Base-by-base conservation (phyloP, 2,797 vertebrate genomes). In the Rhincodon typus region DNA sequence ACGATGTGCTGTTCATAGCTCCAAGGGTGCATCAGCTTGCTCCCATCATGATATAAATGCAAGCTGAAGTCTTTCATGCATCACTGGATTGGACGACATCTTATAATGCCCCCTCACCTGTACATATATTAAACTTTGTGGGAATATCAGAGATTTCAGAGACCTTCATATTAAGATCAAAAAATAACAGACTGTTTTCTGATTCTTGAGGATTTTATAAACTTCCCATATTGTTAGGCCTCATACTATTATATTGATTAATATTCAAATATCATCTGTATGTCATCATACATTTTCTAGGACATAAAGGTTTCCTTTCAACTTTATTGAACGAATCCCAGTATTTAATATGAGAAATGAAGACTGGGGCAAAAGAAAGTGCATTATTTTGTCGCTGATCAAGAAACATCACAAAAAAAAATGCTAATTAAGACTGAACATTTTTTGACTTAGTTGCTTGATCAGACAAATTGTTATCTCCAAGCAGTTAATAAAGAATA, bases 231-330 rank as follows among this genome's bases (percentile, higher is more conserved):
- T 70, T 17, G 57, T 69, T 69, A 7, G 91, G 13, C 70, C 67
- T 70, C 53, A 66, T 21, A 34, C 30, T n/a, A 67, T 66, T 70
- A 21, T 42, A 70, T 57, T 57, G 57, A 25, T 70, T 90, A 23
- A n/a, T 19, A 12, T 4, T 13, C 70, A 70, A 94, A 94, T n/a
- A 25, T 42, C 5, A 46, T 25, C 66, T 46, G 57, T 88, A 88
- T 88, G 50, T 57, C 87, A 88, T 88, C 46, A 53, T 57, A 10
- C 30, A 50, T 69, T 84, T 34, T 96, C 96, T 96, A 2, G 0
- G 95, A 96, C 94, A 95, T 67, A 77, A 8, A 95, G 50, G 96
- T 96, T 96, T 84, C 27, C 30, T 86, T 30, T 82, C 86, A 95
- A 66, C 79, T 95, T 77, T 38, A 70, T 38, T 82, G 57, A 84